phyloP scores from a whole-genome alignment of 2,797 vertebrate genomes.

The Paguma larvata region DNA sequence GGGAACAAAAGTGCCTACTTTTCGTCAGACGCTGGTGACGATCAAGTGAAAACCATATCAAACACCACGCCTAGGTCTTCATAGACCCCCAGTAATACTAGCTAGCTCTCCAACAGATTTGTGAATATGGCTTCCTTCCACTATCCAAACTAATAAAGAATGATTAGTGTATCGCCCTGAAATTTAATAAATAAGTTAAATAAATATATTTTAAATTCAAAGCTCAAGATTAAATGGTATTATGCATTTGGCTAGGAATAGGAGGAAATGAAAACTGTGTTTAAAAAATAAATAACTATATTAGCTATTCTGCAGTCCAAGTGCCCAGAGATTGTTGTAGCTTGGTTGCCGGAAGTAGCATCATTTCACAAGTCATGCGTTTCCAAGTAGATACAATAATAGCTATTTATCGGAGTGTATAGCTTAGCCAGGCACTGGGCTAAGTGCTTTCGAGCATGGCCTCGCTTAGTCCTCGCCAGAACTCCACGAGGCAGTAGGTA shows the following conservation, averaged over 20 bases:
- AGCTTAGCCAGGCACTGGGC: background rate
- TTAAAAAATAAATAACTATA: conserved; percentile 41
- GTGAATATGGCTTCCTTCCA: background rate
- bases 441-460: background rate
- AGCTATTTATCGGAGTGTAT: background rate
- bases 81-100: background rate
- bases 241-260: background rate
- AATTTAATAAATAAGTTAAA: conserved; percentile 25
- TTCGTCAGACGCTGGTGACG: background rate
- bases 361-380: background rate
- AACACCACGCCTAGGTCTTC: background rate
- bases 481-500: too few species aligned
- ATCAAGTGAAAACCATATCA: background rate
- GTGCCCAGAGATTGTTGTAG: background rate
- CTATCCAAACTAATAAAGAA: background rate
- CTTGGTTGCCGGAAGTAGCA: background rate
- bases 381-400: background rate
- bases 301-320: conserved; percentile 55
- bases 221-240: conserved; percentile 2
- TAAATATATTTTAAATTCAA: conserved; percentile 36
- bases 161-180: background rate
- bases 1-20: background rate
- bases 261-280: conserved; percentile 45
- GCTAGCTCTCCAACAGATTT: background rate
- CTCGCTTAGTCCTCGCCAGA: background rate